Percentiles rank a stretch among this genome's conserved stretches.
These are phyloP conservation scores for Erithacus rubecula DNA, from an alignment of 2,797 vertebrate genomes.

Conservation along the genomic window DNA sequence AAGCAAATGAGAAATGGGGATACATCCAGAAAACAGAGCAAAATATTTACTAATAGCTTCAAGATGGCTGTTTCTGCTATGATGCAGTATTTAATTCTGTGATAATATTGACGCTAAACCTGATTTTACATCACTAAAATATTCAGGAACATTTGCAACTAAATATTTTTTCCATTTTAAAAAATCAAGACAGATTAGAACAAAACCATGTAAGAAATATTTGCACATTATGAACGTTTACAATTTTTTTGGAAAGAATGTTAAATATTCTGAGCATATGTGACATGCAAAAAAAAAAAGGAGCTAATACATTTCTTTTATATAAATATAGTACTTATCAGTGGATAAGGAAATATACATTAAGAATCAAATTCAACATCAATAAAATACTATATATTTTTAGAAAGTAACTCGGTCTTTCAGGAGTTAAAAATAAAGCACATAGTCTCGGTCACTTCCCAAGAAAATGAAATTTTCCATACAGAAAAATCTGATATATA, in stretches of 20 bases:
- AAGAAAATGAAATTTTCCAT: not conserved
- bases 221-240: not conserved
- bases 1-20: not conserved
- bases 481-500: not conserved
- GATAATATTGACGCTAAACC: not conserved
- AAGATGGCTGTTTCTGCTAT: not conserved
- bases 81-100: not conserved
- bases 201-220: not conserved
- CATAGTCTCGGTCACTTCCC: not conserved
- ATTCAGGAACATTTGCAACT: not conserved
- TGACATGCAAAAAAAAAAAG: not conserved
- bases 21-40: not conserved
- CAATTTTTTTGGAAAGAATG: not conserved
- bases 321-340: not conserved
- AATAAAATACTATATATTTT: not conserved
- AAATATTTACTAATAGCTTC: not conserved
- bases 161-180: not conserved
- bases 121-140: not conserved
- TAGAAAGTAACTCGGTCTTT: not conserved
- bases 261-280: not conserved
- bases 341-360: not conserved
- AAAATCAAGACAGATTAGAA: not conserved
- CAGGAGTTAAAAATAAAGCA: slow-evolving; percentile 9
- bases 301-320: not conserved
- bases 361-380: not conserved